Evolutionary conservation across 2,797 vertebrate species (phyloP).

Genomic region (Oryzias sinensis): DNA sequence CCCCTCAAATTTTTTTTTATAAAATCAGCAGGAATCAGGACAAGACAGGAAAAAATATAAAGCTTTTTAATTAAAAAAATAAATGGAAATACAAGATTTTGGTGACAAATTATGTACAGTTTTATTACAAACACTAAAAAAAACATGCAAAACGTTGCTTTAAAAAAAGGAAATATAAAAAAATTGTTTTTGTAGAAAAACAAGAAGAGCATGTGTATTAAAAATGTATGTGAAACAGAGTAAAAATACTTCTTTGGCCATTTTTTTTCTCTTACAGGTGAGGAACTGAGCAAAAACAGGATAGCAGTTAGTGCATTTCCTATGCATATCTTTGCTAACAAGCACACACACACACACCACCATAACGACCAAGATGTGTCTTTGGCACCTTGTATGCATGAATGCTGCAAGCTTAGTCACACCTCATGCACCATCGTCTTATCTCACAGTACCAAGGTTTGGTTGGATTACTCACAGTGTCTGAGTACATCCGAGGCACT

Average conservation of each 20-base stretch:
- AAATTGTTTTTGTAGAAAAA: conserved; percentile 37
- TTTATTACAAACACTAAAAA: conserved; percentile 82
- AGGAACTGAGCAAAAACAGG: conserved; percentile 45
- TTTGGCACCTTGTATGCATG: conserved; percentile 43
- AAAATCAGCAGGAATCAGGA: conserved; percentile 3
- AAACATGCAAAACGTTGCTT: conserved; percentile 3
- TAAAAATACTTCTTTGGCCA: conserved; percentile 22
- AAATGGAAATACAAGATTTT: conserved; percentile 38
- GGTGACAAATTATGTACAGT: conserved; percentile 70
- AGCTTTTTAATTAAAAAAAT: conserved; percentile 15
- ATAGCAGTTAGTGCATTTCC: conserved; percentile 36
- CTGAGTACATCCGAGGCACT: conserved; percentile 54
- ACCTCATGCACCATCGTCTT: conserved; percentile 60
- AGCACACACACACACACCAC: conserved; percentile 26
- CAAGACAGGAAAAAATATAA: conserved; percentile 5
- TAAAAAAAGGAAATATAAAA: conserved; percentile 55
- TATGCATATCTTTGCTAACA: conserved; percentile 50
- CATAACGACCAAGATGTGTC: conserved; percentile 40
- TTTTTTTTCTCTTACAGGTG: conserved; percentile 42
- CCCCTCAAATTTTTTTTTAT: not conserved
- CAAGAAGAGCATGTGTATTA: conserved; percentile 30
- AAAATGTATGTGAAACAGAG: conserved; percentile 28
- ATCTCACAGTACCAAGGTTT: conserved; percentile 51
- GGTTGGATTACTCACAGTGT: conserved; percentile 58
- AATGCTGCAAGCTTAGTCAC: conserved; percentile 63